A percentile compares a stretch with the other conserved stretches of the same genome.
Conservation (phyloP, 2,888 invertebrate species). For the Euproctis similis region DNA sequence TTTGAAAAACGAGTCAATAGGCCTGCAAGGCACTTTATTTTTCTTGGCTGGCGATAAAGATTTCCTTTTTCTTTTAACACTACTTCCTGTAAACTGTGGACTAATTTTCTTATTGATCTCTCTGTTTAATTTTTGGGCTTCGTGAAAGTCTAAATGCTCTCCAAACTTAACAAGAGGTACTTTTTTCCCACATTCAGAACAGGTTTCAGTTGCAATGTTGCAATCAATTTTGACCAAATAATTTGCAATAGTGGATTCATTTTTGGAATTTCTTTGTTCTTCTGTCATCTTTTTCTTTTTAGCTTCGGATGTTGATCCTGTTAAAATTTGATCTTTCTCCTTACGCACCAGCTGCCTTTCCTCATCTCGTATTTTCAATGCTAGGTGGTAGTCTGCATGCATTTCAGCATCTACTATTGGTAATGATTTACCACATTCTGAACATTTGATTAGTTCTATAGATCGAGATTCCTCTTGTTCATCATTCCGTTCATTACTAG, state of each 20-base stretch:
- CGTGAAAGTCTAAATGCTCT: constrained; percentile 90
- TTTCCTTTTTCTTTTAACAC: constrained; percentile 53
- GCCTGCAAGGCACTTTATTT: constrained; percentile 51
- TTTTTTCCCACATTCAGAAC: constrained; percentile 81
- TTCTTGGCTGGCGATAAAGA: constrained; percentile 49
- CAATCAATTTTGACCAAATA: constrained; percentile 66
- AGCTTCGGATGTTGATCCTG: constrained; percentile 13
- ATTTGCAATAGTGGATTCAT: constrained; percentile 40
- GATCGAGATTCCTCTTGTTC: not conserved
- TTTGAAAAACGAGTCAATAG: constrained; percentile 61
- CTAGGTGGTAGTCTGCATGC: constrained; percentile 86
- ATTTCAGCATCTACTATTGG: constrained; percentile 73
- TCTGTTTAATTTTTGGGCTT: constrained; percentile 84
- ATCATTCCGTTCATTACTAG: constrained; percentile 1
- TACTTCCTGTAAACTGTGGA: constrained; percentile 21
- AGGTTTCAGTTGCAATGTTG: constrained; percentile 62
- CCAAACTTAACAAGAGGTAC: constrained; percentile 77
- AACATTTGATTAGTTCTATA: constrained; percentile 62
- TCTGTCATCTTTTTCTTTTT: constrained; percentile 22
- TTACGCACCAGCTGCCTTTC: constrained; percentile 49
- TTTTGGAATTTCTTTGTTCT: constrained; percentile 31
- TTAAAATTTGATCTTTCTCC: constrained; percentile 29
- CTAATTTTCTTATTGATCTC: constrained; percentile 70
- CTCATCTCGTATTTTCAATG: constrained; percentile 79
- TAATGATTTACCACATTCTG: constrained; percentile 79